Evolutionary conservation across 2,113 vertebrate species (phyloP).

Genomic region (Falcunculus frontatus): DNA sequence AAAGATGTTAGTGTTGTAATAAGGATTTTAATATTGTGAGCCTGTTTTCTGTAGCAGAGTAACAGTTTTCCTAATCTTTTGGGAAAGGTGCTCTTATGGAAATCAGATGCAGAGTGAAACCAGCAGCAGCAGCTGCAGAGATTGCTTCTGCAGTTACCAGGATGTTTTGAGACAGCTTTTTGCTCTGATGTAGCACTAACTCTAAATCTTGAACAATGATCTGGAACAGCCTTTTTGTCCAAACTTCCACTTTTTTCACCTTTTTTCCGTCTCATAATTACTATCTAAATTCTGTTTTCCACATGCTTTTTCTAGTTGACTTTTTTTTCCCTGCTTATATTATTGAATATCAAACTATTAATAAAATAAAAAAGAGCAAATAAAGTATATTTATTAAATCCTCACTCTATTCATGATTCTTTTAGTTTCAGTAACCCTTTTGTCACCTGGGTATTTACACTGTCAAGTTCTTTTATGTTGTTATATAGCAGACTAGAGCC

Average conservation of each 20-base stretch:
- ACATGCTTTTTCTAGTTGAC: neutral
- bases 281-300: neutral
- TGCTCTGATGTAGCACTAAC: neutral
- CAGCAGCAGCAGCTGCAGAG: neutral
- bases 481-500: neutral
- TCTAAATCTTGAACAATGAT: neutral
- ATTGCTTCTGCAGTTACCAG: neutral
- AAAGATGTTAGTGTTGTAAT: neutral
- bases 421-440: neutral
- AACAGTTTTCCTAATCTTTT: neutral
- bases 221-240: neutral
- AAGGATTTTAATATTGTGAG: neutral
- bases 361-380: neutral
- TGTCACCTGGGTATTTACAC: neutral
- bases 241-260: neutral
- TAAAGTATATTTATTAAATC: neutral
- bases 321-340: rapidly evolving
- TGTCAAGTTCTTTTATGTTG: neutral
- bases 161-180: neutral
- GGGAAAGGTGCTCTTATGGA: neutral
- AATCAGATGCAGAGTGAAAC: neutral
- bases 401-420: neutral
- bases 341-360: neutral
- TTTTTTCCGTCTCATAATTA: neutral
- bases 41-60: neutral